A percentile compares a stretch with the other conserved stretches of the same genome.
These are phyloP conservation scores for Callinectes sapidus DNA, from an alignment of 2,888 invertebrate genomes.

Conservation along the genomic window DNA sequence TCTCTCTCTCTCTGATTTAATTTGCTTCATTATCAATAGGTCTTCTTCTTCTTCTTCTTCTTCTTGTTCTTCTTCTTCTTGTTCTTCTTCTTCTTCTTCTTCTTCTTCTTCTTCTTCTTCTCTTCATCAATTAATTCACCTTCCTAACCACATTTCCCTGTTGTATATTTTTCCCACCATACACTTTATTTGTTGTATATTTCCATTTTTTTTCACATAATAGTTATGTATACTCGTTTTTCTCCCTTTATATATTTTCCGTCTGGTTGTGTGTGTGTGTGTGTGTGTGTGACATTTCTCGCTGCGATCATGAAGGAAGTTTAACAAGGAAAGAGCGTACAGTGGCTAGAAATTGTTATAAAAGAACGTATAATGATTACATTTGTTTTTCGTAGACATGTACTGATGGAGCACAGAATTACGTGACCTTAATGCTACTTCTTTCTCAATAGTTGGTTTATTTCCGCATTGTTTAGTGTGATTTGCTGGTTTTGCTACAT, in stretches of 20 bases:
- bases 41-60: neutral
- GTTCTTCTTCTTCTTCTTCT: neutral
- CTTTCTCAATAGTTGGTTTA: no score
- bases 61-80: neutral
- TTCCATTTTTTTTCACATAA: neutral
- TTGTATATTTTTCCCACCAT: neutral
- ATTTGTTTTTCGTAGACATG: no score
- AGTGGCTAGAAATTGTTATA: no score
- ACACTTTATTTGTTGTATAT: conserved; percentile 13
- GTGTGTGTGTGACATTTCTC: neutral
- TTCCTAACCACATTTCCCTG: no score
- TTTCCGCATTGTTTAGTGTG: no score
- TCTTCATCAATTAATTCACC: neutral
- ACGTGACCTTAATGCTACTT: no score
- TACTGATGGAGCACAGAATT: no score
- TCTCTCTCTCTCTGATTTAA: neutral
- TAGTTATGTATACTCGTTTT: neutral
- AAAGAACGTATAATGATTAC: no score
- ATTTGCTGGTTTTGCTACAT: no score
- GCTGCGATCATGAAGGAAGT: no score
- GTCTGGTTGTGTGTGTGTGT: neutral
- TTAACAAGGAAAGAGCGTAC: no score
- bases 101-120: neutral
- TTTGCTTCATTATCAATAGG: neutral
- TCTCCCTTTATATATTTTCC: neutral